Conservation (phyloP, 2,113 vertebrate genomes). For the Pygathrix nemaeus region DNA sequence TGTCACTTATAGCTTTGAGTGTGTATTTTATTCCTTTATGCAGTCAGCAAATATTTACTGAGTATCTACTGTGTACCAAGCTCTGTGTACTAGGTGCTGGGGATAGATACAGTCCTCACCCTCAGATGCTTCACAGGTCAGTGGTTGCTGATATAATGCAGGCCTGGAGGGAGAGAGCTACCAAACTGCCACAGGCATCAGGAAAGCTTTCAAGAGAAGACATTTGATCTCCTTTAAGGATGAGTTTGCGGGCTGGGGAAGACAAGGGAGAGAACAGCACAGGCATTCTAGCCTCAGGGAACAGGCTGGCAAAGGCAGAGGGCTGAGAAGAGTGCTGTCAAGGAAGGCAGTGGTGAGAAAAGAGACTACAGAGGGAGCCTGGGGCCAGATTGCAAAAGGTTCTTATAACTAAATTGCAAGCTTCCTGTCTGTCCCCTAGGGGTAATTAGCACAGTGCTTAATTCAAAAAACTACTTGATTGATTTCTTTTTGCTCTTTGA, state of each 20-base stretch:
- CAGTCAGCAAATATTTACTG: not conserved
- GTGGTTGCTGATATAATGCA: not conserved
- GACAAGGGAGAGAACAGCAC: not conserved
- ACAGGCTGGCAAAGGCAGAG: not conserved
- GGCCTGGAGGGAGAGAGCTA: not conserved
- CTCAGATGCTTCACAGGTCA: not conserved
- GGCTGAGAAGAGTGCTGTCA: not conserved
- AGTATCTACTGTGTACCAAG: not conserved
- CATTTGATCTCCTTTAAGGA: conserved; percentile 3
- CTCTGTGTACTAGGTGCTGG: not conserved
- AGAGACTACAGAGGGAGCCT: not conserved
- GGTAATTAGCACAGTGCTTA: conserved; percentile 21
- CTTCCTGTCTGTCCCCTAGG: conserved; percentile 32
- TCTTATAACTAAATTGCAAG: conserved; percentile 26
- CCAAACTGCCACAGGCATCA: not conserved
- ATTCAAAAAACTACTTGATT: conserved; percentile 11
- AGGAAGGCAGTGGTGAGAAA: not conserved
- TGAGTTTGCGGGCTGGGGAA: not conserved
- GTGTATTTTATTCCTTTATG: not conserved
- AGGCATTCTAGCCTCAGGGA: not conserved
- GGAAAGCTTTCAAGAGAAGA: not conserved
- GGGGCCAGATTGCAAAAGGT: not conserved
- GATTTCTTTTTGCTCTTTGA: not conserved
- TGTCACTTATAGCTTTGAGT: not conserved
- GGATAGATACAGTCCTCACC: not conserved